Evolutionary conservation across 2,113 vertebrate genomes (phyloP), one percentile per base, ranked within the genome.

Genomic region (Tachysurus fulvidraco): DNA sequence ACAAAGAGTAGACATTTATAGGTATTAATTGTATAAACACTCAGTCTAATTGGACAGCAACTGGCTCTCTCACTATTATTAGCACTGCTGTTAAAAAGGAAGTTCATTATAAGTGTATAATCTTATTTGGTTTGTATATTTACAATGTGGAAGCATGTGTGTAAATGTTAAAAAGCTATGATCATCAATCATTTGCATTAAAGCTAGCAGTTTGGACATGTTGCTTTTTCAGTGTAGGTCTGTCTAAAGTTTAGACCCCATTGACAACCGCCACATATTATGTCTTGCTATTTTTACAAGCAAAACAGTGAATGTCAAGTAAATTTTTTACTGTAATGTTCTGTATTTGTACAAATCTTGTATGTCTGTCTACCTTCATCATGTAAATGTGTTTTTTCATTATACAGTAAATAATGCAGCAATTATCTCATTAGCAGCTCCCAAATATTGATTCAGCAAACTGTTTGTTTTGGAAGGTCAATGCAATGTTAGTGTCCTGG

Each of bases 61-160:
- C 21, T 23, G 41, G 23, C 41, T 65, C 64, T 78, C 14, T 73
- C 84, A 73, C 60, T 55, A 54, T 86, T 88, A 88, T 88, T 86
- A 86, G 81, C 76, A 86, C 44, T 41, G 21, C 12, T 52, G 36
- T 13, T 19, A 57, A 28, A 89, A 74, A 91, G 84, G 91, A 93
- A 91, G 90, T 93, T 93, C 90, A 91, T 94, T 92, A 92, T 94
- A 92, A 93, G 92, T 94, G 93, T 93, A 94, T 93, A 94, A 95
- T 94, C 94, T 93, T 94, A 94, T 95, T 95, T 94, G 94, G 92
- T 91, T 88, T 88, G 88, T 88, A 74, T 90, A 87, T 94, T 94
- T 92, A 91, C 81, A 82, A 10, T 23, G 23, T 74, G 71, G 92
- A 59, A 60, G 60, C 5, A 1, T 57, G 52, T 57, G 5, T 8